A percentile compares a stretch with the other conserved stretches of the same genome.
These are phyloP conservation scores for Megaceryle torquata DNA, from an alignment of 2,113 vertebrate genomes.

Conservation along the genomic window DNA sequence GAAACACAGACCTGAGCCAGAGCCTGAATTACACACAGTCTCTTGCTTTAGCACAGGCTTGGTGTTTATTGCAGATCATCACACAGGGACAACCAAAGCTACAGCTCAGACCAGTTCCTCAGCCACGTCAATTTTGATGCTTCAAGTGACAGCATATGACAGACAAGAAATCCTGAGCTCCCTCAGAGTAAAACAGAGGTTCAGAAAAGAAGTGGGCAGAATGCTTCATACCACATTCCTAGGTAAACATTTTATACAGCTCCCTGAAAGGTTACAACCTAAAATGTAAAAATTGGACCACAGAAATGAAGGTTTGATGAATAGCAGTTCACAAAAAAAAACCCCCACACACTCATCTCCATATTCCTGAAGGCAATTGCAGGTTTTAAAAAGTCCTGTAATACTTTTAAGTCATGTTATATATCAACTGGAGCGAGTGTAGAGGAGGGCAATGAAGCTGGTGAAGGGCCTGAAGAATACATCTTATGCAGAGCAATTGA, in stretches of 20 bases:
- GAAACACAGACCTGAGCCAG: not conserved
- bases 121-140: not conserved
- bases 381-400: not conserved
- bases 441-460: no score
- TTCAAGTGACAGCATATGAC: not conserved
- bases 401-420: not conserved
- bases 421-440: no score
- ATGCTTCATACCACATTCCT: not conserved
- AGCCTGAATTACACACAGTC: not conserved
- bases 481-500: no score
- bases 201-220: not conserved
- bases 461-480: no score
- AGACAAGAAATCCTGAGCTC: not conserved
- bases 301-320: not conserved
- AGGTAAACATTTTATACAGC: not conserved
- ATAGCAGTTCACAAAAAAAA: not conserved
- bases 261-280: not conserved
- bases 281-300: not conserved
- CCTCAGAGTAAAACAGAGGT: not conserved
- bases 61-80: not conserved
- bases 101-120: not conserved
- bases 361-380: not conserved
- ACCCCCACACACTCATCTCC: no score
- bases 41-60: not conserved
- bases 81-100: not conserved